Evolutionary conservation across 1,140 invertebrate species (phyloP), one percentile per base, ranked within the genome.

Genomic region (Bombus picipes): DNA sequence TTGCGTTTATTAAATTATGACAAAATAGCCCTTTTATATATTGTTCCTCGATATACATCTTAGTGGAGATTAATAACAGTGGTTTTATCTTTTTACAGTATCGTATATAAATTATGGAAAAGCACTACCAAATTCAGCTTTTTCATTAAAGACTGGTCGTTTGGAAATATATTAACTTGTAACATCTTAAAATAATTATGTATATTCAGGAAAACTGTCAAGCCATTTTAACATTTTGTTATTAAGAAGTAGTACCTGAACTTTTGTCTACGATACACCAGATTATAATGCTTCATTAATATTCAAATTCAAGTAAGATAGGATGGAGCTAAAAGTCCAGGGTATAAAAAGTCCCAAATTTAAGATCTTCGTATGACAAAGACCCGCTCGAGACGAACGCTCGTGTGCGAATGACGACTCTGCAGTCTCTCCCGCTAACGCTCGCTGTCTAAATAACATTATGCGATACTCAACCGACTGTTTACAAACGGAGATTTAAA

Each of bases 191-290:
- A 81, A 85, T 59, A 74, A 81, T 66, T 68, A 80, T 72, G 25
- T 79, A 39, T 70, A 83, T 68, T 86, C n/a, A 28, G 77, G 66
- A 86, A 89, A 86, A 89, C 62, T 75, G 22, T 83, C 32, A 83
- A 86, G 80, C 80, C 68, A 66, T 82, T 78, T 65, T 82, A 74
- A 43, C 70, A 71, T 76, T 53, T 53, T 6, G 22, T 47, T 73
- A 28, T 53, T 65, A n/a, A 79, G 66, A 83, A 80, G 25, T 86
- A 83, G 32, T 89, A 77, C 62, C 53, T 83, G 59, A 68, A 89
- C 77, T 77, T 86, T 41, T 41, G 65, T 82, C 39, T 89, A 88
- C 85, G 65, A 83, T 88, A 90, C 59, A 89, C 34, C 66, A 71
- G 28, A 85, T 72, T 53, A 68, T 57, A 68, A 81, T 79, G 70